These are phyloP conservation scores for Tautogolabrus adspersus DNA, from an alignment of 2,113 vertebrate species.

Conservation along the genomic window DNA sequence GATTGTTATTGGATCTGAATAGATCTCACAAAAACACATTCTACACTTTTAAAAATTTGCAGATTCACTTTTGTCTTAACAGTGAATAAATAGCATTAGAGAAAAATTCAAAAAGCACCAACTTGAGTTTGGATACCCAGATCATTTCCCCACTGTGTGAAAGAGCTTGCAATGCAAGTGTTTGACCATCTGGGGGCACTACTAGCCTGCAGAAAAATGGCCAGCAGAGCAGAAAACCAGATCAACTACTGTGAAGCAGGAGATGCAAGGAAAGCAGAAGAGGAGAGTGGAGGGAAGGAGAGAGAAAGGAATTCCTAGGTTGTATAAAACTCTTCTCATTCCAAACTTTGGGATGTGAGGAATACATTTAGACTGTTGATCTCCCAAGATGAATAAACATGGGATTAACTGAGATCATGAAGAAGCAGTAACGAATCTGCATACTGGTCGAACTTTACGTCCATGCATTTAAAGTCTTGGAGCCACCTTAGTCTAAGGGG, in stretches of 20 bases:
- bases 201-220: slow-evolving; percentile 69
- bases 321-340: slow-evolving; percentile 49
- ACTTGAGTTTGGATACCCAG: slow-evolving; percentile 41
- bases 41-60: not conserved
- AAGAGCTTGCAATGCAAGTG: slow-evolving; percentile 67
- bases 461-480: slow-evolving; percentile 40
- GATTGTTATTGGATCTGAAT: not conserved
- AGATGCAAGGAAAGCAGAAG: slow-evolving; percentile 58
- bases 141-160: slow-evolving; percentile 5
- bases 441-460: slow-evolving; percentile 40
- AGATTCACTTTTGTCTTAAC: slow-evolving; percentile 18
- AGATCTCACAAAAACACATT: slow-evolving; percentile 11
- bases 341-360: slow-evolving; percentile 49
- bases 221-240: slow-evolving; percentile 49
- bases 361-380: slow-evolving; percentile 24
- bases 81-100: slow-evolving; percentile 11
- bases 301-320: slow-evolving; percentile 49
- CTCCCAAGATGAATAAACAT: slow-evolving; percentile 16
- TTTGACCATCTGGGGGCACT: slow-evolving; percentile 80
- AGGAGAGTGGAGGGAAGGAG: slow-evolving; percentile 58
- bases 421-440: slow-evolving; percentile 21
- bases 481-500: slow-evolving; percentile 39
- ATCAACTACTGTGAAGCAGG: slow-evolving; percentile 47
- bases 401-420: slow-evolving; percentile 13
- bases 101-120: slow-evolving; percentile 32